Conservation (phyloP, 2,113 vertebrate genomes). For the Penelope pileata region DNA sequence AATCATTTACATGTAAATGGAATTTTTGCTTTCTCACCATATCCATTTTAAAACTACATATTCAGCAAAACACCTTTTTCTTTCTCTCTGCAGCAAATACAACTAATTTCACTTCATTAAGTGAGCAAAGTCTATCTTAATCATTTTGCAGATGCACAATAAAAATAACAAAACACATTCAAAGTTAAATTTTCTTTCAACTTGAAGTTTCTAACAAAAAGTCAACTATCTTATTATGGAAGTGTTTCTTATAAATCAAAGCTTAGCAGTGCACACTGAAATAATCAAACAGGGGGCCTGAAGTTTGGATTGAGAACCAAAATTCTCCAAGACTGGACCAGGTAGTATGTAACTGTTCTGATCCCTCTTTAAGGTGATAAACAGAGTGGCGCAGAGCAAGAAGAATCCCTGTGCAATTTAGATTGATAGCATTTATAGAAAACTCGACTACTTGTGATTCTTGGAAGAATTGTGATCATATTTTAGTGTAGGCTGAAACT, state of each 20-base stretch:
- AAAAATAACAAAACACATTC: conserved; percentile 50
- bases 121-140: conserved; percentile 53
- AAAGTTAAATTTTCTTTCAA: conserved; percentile 23
- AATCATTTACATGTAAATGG: conserved; percentile 50
- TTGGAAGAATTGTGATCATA: conserved; percentile 14
- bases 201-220: neutral
- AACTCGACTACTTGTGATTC: conserved; percentile 20
- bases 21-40: conserved; percentile 45
- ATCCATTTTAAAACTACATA: conserved; percentile 51
- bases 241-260: neutral
- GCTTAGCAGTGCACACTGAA: neutral
- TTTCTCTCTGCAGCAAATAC: conserved; percentile 17
- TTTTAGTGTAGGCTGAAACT: conserved; percentile 14
- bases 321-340: neutral
- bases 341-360: neutral
- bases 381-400: neutral
- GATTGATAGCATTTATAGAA: conserved; percentile 21
- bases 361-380: neutral
- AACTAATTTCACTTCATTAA: conserved; percentile 63
- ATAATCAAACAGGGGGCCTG: neutral
- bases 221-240: neutral
- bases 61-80: conserved; percentile 46
- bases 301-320: neutral
- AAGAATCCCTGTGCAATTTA: neutral
- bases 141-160: conserved; percentile 14